A percentile compares a stretch with the other conserved stretches of the same genome.
Conservation (phyloP, 2,888 invertebrate species). For the Rugalucina vietnamica region DNA sequence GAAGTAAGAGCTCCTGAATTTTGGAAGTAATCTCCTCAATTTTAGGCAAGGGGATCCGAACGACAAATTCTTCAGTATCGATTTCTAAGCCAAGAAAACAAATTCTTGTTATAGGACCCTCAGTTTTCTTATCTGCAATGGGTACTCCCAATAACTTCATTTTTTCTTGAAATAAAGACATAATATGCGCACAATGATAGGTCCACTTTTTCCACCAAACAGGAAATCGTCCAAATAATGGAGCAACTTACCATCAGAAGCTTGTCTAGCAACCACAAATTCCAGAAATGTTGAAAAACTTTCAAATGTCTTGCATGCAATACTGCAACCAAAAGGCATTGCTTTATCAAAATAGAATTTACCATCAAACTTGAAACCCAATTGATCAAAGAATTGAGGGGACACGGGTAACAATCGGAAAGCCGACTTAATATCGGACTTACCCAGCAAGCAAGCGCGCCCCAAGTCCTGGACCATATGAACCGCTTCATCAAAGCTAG, state of each 20-base stretch:
- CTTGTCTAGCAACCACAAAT: background rate
- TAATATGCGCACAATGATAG: no score
- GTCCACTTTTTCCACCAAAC: slow-evolving; percentile 33
- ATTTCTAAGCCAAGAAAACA: no score
- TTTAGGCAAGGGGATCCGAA: no score
- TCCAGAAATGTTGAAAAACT: slow-evolving; percentile 52
- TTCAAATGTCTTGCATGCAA: slow-evolving; percentile 39
- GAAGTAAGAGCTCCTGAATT: no score
- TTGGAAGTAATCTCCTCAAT: no score
- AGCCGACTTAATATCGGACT: slow-evolving; percentile 26
- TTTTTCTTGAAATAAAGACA: no score
- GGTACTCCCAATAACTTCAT: no score
- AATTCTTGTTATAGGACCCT: no score
- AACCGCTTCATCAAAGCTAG: no score
- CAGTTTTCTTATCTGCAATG: no score
- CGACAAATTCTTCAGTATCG: no score
- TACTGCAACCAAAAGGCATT: slow-evolving; percentile 47
- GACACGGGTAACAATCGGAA: slow-evolving; percentile 30
- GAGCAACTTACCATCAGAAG: background rate
- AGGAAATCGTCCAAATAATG: slow-evolving; percentile 49
- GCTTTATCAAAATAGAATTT: no score
- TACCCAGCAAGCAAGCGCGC: background rate
- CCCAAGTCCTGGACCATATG: slow-evolving; percentile 33
- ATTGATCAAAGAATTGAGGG: slow-evolving; percentile 30
- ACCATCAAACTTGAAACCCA: slow-evolving; percentile 38